phyloP scores from a whole-genome alignment of 2,113 vertebrate species.

The Myxocyprinus asiaticus region DNA sequence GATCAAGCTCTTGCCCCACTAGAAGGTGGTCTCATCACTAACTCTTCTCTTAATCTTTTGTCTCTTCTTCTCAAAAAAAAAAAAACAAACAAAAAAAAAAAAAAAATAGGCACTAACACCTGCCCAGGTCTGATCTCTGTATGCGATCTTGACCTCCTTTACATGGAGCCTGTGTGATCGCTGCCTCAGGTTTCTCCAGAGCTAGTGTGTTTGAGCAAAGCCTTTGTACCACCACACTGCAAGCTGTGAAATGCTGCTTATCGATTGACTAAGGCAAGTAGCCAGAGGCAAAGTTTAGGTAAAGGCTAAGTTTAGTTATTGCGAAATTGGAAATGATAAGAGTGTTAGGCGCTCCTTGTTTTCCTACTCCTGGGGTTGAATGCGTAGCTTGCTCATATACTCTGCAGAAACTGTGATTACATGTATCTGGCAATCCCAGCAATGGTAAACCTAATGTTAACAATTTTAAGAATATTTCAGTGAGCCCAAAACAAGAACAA shows the following conservation, averaged over 20 bases:
- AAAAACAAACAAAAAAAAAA: too few relatives aligned
- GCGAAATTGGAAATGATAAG: not conserved
- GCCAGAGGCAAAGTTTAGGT: constrained; percentile 56
- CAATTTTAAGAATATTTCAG: not conserved
- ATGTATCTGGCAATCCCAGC: too few relatives aligned
- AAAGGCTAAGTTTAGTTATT: constrained; percentile 55
- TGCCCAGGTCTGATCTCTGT: not conserved
- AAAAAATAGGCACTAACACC: not conserved
- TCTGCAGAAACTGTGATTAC: too few relatives aligned
- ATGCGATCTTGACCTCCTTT: not conserved
- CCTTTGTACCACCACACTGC: not conserved
- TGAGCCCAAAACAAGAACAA: not conserved
- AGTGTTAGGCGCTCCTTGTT: too few relatives aligned
- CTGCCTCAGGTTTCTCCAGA: constrained; percentile 17
- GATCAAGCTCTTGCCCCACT: not conserved
- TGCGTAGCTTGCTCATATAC: too few relatives aligned
- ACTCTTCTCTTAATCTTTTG: not conserved
- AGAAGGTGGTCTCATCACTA: constrained; percentile 2
- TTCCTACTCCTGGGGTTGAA: not conserved
- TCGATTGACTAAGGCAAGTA: constrained; percentile 60
- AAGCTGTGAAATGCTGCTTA: constrained; percentile 41
- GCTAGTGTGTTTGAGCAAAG: constrained; percentile 43
- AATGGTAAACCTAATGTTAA: too few relatives aligned
- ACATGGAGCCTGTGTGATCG: constrained; percentile 13
- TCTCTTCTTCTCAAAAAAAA: not conserved